Conservation (phyloP, 2,113 vertebrate genomes). For the Barnardius zonarius region DNA sequence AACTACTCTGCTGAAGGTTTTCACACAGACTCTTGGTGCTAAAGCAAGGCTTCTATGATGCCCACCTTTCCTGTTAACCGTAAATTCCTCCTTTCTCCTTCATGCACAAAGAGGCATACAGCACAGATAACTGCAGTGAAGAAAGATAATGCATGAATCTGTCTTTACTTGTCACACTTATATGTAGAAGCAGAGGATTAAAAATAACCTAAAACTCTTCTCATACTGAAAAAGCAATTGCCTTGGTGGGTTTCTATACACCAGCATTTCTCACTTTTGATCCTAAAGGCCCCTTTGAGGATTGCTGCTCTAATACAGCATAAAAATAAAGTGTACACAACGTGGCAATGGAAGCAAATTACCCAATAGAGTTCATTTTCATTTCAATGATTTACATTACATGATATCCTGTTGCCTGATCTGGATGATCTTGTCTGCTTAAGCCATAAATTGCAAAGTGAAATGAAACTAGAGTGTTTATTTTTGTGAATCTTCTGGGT, state of each 20-base stretch:
- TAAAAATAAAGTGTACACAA: background rate
- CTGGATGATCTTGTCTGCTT: background rate
- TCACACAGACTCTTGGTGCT: background rate
- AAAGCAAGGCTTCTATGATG: background rate
- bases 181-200: conserved; percentile 1
- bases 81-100: background rate
- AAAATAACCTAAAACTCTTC: conserved; percentile 26
- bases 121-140: conserved; percentile 19
- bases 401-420: background rate
- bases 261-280: background rate
- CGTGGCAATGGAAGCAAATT: background rate
- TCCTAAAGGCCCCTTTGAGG: background rate
- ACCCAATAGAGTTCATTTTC: background rate
- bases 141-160: conserved; percentile 13
- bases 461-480: conserved; percentile 16
- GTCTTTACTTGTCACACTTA: background rate
- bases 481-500: conserved; percentile 38
- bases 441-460: background rate
- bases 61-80: background rate
- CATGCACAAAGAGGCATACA: background rate
- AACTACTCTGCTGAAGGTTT: background rate
- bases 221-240: background rate
- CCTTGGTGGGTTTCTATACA: background rate
- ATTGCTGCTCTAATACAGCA: background rate
- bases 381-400: background rate